Percentiles rank a stretch among this genome's conserved stretches.
Conservation (phyloP, 1,140 invertebrate species). For the Atta texana region DNA sequence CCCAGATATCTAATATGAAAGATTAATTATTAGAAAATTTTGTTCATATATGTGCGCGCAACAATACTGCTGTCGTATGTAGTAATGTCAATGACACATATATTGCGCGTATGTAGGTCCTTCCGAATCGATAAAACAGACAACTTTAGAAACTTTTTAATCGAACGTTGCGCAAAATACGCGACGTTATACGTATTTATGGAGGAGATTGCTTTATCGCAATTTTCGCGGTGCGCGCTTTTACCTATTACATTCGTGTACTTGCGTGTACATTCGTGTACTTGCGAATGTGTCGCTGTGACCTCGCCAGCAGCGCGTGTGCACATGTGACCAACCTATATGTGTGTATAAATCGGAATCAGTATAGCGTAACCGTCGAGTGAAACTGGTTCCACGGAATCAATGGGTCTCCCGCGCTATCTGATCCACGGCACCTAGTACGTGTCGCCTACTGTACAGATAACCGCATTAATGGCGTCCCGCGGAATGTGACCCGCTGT, state of each 20-base stretch:
- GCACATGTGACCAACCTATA: not conserved
- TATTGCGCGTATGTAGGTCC: too few species aligned
- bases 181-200: not conserved
- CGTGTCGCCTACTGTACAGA: conserved; percentile 74
- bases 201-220: conserved; percentile 5
- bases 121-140: too few species aligned
- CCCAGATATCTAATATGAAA: too few species aligned
- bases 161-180: not conserved
- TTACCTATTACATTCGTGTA: conserved; percentile 42
- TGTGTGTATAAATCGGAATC: conserved; percentile 63
- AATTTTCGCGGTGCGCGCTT: conserved; percentile 28
- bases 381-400: conserved; percentile 74
- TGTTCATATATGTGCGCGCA: too few species aligned
- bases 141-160: not conserved
- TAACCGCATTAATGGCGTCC: conserved; percentile 73
- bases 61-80: too few species aligned
- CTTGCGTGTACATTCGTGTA: not conserved
- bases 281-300: conserved; percentile 36
- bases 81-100: too few species aligned
- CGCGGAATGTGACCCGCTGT: conserved; percentile 65
- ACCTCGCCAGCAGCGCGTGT: conserved; percentile 20
- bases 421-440: conserved; percentile 69
- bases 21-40: too few species aligned
- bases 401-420: conserved; percentile 71
- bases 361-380: conserved; percentile 69